Evolutionary conservation across 2,888 invertebrate genomes (phyloP).

Genomic region (Crepidodera aurea): DNA sequence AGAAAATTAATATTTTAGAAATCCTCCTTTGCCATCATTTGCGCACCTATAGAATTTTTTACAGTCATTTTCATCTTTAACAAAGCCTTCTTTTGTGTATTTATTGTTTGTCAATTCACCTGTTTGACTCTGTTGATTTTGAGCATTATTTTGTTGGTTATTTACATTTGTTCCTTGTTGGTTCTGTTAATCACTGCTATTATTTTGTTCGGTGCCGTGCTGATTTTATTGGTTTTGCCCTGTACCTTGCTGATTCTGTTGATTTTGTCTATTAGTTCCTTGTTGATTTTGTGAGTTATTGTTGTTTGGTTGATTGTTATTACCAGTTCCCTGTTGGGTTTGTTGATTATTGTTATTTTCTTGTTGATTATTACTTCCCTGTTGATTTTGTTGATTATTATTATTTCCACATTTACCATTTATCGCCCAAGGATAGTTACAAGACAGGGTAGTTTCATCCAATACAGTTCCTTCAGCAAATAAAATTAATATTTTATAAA

Average conservation of each 20-base stretch:
- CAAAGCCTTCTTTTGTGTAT: no score
- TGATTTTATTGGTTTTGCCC: conserved; percentile 32
- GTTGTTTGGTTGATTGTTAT: conserved; percentile 23
- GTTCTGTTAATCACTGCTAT: conserved; percentile 39
- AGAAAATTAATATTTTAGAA: conserved; percentile 71
- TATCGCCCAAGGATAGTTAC: conserved; percentile 75
- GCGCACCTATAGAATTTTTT: no score
- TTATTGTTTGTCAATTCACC: no score
- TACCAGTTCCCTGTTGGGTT: conserved; percentile 23
- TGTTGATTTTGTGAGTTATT: conserved; percentile 26
- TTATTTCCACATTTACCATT: conserved; percentile 40
- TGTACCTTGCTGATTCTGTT: no score
- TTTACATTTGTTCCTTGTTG: no score
- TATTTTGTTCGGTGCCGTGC: no score
- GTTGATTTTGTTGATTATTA: no score
- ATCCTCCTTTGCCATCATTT: conserved; percentile 67
- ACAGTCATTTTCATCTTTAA: no score
- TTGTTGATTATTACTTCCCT: conserved; percentile 20
- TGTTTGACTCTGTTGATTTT: no score
- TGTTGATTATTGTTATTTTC: conserved; percentile 24
- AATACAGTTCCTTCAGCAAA: conserved; percentile 79
- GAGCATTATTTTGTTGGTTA: no score
- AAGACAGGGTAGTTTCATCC: conserved; percentile 73
- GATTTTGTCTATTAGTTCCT: no score
- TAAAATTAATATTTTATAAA: conserved; percentile 74